These are phyloP conservation scores for Eciton burchellii DNA, from an alignment of 1,140 invertebrate genomes.

Conservation along the genomic window DNA sequence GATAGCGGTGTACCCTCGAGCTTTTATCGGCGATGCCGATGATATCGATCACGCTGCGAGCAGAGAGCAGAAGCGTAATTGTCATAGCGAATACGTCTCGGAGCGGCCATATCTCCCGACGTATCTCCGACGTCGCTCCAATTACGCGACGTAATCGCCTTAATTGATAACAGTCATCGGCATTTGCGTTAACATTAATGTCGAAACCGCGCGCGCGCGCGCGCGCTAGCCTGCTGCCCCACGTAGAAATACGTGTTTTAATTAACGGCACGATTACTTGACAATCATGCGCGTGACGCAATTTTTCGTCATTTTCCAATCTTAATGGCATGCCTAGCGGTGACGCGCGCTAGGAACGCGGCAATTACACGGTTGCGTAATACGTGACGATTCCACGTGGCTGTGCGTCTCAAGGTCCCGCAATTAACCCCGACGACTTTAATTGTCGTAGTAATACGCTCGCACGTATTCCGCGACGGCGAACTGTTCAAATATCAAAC, in stretches of 20 bases:
- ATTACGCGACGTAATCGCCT: background rate
- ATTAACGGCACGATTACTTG: background rate
- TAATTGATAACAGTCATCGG: background rate
- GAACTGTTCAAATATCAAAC: slow-evolving; percentile 46
- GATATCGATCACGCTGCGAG: no score
- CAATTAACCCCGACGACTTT: slow-evolving; percentile 48
- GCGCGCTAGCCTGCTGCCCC: no score
- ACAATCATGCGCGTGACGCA: background rate
- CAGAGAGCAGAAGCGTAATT: slow-evolving; percentile 12
- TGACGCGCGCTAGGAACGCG: slow-evolving; percentile 1
- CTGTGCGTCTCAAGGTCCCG: slow-evolving; percentile 17
- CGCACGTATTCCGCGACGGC: background rate
- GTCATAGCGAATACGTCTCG: no score
- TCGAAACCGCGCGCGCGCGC: slow-evolving; percentile 1
- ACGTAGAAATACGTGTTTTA: background rate
- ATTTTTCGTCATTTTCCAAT: background rate
- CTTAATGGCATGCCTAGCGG: background rate
- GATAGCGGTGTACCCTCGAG: background rate
- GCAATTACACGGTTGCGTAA: background rate
- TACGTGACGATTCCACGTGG: slow-evolving; percentile 12
- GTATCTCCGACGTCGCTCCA: background rate
- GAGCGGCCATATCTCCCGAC: no score
- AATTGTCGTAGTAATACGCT: background rate
- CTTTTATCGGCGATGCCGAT: slow-evolving; percentile 28
- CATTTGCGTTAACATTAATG: background rate